Percentiles rank a stretch among this genome's conserved stretches.
phyloP scores from a whole-genome alignment of 2,888 invertebrate species.

The Stegophylla sp. region DNA sequence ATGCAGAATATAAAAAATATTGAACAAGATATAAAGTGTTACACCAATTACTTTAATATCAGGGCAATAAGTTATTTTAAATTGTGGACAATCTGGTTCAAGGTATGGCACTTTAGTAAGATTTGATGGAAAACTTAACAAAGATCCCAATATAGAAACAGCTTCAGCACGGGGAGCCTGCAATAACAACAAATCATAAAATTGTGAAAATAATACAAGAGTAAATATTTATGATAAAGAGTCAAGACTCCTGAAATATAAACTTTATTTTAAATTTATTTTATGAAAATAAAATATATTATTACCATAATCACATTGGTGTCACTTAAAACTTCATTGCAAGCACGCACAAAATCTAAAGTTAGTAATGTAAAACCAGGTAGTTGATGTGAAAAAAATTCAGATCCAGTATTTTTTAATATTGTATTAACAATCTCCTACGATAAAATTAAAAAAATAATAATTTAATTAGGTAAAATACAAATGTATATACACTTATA shows the following conservation, averaged over 20 bases:
- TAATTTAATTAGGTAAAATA: constrained; percentile 10
- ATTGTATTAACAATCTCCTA: constrained; percentile 80
- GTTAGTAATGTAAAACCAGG: constrained; percentile 87
- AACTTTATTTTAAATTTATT: background rate
- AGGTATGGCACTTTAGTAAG: constrained; percentile 74
- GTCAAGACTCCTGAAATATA: background rate
- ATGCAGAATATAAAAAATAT: background rate
- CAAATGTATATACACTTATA: constrained; percentile 40
- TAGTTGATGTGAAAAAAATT: constrained; percentile 83
- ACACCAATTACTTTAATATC: constrained; percentile 74
- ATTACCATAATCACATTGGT: constrained; percentile 72
- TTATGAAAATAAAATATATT: constrained; percentile 28
- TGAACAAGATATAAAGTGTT: constrained; percentile 18
- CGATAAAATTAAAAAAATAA: constrained; percentile 64
- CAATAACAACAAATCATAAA: constrained; percentile 60
- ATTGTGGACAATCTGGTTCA: constrained; percentile 72
- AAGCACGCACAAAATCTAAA: constrained; percentile 88
- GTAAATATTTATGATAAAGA: constrained; percentile 11
- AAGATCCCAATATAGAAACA: constrained; percentile 84
- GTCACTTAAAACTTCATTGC: constrained; percentile 83
- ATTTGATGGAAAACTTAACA: constrained; percentile 81
- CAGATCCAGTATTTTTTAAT: constrained; percentile 80
- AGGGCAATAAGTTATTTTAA: constrained; percentile 71
- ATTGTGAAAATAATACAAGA: constrained; percentile 28
- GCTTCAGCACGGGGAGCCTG: constrained; percentile 89